phyloP scores from a whole-genome alignment of 2,888 invertebrate genomes.

The Idaea dimidiata region DNA sequence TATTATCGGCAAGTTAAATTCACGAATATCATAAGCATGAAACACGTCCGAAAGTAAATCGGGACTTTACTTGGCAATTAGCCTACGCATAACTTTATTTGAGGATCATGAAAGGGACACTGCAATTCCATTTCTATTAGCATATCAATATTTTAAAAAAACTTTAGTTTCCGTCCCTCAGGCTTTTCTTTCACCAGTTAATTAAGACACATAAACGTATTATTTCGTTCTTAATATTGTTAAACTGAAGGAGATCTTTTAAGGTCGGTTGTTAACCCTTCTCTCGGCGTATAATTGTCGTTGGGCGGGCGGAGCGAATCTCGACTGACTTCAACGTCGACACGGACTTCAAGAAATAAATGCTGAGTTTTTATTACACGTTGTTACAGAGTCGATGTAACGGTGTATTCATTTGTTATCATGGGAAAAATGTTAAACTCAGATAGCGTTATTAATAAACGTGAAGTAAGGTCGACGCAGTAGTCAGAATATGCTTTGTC shows the following conservation, averaged over 20 bases:
- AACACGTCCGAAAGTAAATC: too few species aligned
- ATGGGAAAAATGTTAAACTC: too few species aligned
- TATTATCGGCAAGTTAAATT: too few species aligned
- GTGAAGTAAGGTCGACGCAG: too few species aligned
- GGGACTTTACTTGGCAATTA: too few species aligned
- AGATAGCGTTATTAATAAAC: too few species aligned
- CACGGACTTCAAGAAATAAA: conserved; percentile 32
- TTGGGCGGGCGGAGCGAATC: conserved; percentile 46
- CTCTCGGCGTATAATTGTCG: conserved; percentile 13
- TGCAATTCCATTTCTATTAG: too few species aligned
- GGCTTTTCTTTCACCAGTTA: background rate
- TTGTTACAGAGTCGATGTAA: background rate
- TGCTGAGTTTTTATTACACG: conserved; percentile 16
- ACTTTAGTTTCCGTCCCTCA: background rate
- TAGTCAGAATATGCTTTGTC: too few species aligned
- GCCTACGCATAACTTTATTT: too few species aligned
- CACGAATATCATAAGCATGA: too few species aligned
- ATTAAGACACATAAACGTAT: background rate
- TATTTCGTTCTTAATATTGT: background rate
- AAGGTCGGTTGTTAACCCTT: conserved; percentile 23
- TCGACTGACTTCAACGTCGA: conserved; percentile 34
- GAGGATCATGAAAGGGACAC: too few species aligned
- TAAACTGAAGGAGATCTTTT: conserved; percentile 19
- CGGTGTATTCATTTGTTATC: background rate
- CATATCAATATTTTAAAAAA: too few species aligned